These are phyloP conservation scores for Seira sanloemensis DNA, from an alignment of 2,888 invertebrate genomes.

Conservation along the genomic window DNA sequence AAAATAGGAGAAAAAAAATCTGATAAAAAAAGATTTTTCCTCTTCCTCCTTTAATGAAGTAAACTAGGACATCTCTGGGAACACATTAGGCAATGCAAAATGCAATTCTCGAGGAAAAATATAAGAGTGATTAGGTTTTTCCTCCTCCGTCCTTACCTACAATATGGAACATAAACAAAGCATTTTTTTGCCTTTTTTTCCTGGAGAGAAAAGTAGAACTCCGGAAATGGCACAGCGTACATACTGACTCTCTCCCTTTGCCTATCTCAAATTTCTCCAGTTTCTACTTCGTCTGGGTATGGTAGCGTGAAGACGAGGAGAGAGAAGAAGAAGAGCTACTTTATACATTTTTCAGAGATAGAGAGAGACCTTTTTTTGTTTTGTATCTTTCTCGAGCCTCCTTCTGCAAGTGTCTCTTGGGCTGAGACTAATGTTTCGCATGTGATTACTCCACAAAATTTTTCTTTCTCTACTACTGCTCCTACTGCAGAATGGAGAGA, in stretches of 20 bases:
- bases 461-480: not conserved
- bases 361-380: not conserved
- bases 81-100: not conserved
- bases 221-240: no score
- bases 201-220: not conserved
- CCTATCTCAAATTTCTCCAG: no score
- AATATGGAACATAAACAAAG: not conserved
- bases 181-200: not conserved
- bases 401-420: constrained; percentile 36
- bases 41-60: not conserved
- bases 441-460: constrained; percentile 37
- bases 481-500: not conserved
- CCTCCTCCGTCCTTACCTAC: no score
- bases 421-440: constrained; percentile 51
- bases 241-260: no score
- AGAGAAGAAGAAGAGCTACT: not conserved
- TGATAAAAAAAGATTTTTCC: constrained; percentile 12
- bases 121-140: not conserved
- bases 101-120: constrained; percentile 5
- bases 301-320: no score
- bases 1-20: constrained; percentile 34
- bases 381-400: not conserved
- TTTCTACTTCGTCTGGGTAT: no score
- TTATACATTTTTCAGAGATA: not conserved
- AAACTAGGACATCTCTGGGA: not conserved